Evolutionary conservation across 23 tunicate species (phyloP), one percentile per base, ranked within the genome.

Genomic region (Trididemnum clinides): DNA sequence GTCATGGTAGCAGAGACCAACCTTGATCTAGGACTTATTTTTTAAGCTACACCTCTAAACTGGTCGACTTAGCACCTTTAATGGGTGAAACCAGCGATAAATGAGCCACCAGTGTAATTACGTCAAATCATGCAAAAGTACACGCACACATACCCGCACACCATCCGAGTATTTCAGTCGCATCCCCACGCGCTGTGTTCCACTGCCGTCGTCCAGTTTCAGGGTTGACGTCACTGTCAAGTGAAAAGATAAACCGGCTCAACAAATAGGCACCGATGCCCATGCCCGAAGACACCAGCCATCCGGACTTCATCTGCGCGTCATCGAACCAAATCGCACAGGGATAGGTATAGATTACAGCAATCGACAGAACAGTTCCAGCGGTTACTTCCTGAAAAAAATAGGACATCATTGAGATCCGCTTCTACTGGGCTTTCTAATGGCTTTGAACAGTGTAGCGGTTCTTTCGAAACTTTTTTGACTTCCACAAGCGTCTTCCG

Each of bases 141-240:
- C 54, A 49, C 10, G 15, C 59, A 28, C 2, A 25, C 64, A 25
- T 27, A 94, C 98, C 98, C 44, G 92, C 44, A 69, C 90, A 84
- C 90, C 92, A 89, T 33, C 98, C 98, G 39, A 94, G 51, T 19
- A 94, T 89, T 66, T 89, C 98, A 54, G 90, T 85, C 37, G 77
- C 64, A 70, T 94, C 98, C 3, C 98, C 94, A 7, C 90, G 87
- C 28, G 98, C 88, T 1, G 98, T 89, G 72, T 83, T 89, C 98
- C 94, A 89, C 1, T 65, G 80, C 35, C 72, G 59, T 20, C 72
- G 23, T 38, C 88, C 85, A 30, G 98, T 89, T 33, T 34, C 18
- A 12, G 77, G 84, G 30, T 93, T 84, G 27, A 85, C 23, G n/a
- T 39, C 86, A 26, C 50, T 62, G 72, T 94, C 98, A 0, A 94